Percentiles rank a stretch among this genome's conserved stretches.
These are phyloP conservation scores for Zosterops japonicus DNA, from an alignment of 2,113 vertebrate species.

Conservation along the genomic window DNA sequence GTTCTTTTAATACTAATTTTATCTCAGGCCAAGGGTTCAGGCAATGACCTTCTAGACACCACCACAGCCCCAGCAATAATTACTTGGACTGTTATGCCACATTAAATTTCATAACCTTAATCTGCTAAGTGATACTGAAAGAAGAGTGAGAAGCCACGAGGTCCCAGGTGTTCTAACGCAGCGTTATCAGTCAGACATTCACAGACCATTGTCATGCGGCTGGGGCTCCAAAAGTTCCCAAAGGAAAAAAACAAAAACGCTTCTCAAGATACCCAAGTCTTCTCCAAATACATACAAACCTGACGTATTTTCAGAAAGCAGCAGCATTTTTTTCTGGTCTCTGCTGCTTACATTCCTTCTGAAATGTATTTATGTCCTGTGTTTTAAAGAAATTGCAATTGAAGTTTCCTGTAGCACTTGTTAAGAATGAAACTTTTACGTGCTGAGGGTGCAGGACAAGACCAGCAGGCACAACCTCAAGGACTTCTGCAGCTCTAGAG, in stretches of 20 bases:
- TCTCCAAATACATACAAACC: neutral
- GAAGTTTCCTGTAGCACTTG: neutral
- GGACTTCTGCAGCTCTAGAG: neutral
- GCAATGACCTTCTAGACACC: neutral
- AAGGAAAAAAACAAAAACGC: neutral
- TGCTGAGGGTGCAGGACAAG: neutral
- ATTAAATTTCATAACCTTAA: neutral
- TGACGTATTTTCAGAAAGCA: neutral
- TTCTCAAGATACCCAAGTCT: neutral
- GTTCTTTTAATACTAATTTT: neutral
- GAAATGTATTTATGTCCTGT: rapidly evolving
- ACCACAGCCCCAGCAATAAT: neutral
- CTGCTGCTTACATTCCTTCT: neutral
- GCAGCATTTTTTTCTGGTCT: neutral
- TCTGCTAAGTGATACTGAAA: neutral
- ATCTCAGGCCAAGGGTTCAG: neutral
- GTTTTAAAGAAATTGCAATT: neutral
- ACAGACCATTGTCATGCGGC: rapidly evolving
- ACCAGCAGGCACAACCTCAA: neutral
- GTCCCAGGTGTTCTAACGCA: neutral
- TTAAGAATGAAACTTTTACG: rapidly evolving
- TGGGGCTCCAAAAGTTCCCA: neutral
- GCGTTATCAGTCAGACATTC: rapidly evolving
- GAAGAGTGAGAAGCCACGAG: neutral
- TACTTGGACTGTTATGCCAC: neutral